Conservation (phyloP, 2,888 invertebrate genomes). For the Hydraecia micacea region DNA sequence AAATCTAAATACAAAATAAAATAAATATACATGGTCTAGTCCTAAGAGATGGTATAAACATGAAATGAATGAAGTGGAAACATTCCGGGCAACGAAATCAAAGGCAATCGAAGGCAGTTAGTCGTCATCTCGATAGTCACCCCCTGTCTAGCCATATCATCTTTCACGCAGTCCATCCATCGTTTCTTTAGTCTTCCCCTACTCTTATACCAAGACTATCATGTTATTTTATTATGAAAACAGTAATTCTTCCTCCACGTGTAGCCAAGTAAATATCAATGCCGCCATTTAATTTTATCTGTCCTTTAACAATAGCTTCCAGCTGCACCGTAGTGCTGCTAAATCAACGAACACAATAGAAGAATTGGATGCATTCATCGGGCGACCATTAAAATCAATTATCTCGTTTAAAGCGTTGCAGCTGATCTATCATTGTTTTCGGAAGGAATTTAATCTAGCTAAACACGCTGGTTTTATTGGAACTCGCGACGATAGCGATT, state of each 20-base stretch:
- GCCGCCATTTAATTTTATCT: conserved; percentile 10
- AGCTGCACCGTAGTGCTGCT: conserved; percentile 28
- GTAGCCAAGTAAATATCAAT: conserved; percentile 4
- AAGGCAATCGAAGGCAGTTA: too few relatives aligned
- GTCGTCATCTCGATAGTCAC: background rate
- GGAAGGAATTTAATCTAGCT: background rate
- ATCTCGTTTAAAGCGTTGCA: background rate
- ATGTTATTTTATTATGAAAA: conserved; percentile 9
- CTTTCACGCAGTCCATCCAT: background rate
- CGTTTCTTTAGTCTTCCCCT: too few relatives aligned
- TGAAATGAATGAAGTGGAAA: too few relatives aligned
- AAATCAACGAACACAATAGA: conserved; percentile 52
- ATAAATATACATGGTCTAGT: too few relatives aligned
- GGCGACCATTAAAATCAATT: conserved; percentile 10
- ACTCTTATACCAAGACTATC: background rate
- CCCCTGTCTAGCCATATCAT: background rate
- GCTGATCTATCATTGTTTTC: conserved; percentile 17
- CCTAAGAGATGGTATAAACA: too few relatives aligned
- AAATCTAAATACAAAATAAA: too few relatives aligned
- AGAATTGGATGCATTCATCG: conserved; percentile 42
- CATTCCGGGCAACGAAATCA: too few relatives aligned
- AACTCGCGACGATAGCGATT: background rate
- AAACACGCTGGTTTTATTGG: background rate
- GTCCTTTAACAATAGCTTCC: conserved; percentile 15
- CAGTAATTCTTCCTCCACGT: background rate